These are phyloP conservation scores for Paralichthys olivaceus DNA, from an alignment of 2,113 vertebrate species.

Conservation along the genomic window DNA sequence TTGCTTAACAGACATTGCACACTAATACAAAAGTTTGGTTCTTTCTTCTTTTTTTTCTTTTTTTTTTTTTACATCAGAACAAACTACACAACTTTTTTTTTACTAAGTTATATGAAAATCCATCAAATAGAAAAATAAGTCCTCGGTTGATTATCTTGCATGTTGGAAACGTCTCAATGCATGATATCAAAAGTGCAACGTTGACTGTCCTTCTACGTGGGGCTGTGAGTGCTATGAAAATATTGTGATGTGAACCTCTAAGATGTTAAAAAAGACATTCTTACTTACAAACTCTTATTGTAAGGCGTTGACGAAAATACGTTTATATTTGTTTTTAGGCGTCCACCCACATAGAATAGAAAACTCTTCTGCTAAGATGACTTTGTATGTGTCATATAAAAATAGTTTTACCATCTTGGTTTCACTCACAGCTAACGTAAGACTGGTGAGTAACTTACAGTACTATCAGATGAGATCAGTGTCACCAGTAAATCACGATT, in stretches of 20 bases:
- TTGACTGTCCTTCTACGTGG: slow-evolving; percentile 59
- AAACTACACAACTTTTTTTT: slow-evolving; percentile 37
- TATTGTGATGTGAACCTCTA: slow-evolving; percentile 36
- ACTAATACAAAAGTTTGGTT: slow-evolving; percentile 70
- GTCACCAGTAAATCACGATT: slow-evolving; percentile 35
- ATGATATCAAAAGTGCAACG: slow-evolving; percentile 76
- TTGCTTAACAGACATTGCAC: slow-evolving; percentile 76
- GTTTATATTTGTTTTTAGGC: slow-evolving; percentile 50
- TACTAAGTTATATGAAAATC: slow-evolving; percentile 50
- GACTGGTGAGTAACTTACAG: slow-evolving; percentile 69
- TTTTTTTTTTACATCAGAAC: slow-evolving; percentile 31
- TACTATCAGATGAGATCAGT: slow-evolving; percentile 46
- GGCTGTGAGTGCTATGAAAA: slow-evolving; percentile 59
- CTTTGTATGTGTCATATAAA: slow-evolving; percentile 64
- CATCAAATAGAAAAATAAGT: slow-evolving; percentile 80
- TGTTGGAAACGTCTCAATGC: slow-evolving; percentile 57
- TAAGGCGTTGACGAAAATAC: slow-evolving; percentile 76
- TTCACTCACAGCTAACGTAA: slow-evolving; percentile 52
- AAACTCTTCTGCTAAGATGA: slow-evolving; percentile 60
- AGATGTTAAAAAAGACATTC: slow-evolving; percentile 60
- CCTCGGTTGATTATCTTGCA: slow-evolving; percentile 77
- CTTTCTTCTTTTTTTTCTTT: background rate
- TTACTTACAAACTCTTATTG: slow-evolving; percentile 71
- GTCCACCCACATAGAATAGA: slow-evolving; percentile 38
- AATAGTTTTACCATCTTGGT: slow-evolving; percentile 66